A percentile compares a stretch with the other conserved stretches of the same genome.
Conservation (phyloP, 2,797 vertebrate genomes). For the Chelon auratus region DNA sequence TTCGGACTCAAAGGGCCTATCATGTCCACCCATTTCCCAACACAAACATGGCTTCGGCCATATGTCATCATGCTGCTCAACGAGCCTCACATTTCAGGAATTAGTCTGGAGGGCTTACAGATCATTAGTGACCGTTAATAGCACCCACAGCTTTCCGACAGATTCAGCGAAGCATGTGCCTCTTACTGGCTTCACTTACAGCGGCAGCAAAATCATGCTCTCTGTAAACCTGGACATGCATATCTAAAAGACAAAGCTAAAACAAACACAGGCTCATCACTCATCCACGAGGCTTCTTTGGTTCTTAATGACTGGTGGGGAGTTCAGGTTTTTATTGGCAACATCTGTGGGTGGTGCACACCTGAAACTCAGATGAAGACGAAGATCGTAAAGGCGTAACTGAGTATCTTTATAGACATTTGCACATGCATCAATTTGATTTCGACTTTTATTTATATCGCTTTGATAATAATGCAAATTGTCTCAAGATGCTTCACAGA, state of each 20-base stretch:
- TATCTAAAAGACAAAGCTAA: too few relatives aligned
- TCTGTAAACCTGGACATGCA: slow-evolving; percentile 8
- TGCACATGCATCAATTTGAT: background rate
- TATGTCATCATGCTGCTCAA: slow-evolving; percentile 46
- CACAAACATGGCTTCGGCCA: slow-evolving; percentile 46
- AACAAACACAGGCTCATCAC: too few relatives aligned
- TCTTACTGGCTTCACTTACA: slow-evolving; percentile 23
- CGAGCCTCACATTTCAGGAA: slow-evolving; percentile 34
- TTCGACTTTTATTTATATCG: too few relatives aligned
- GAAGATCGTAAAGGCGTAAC: too few relatives aligned
- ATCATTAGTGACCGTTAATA: slow-evolving; percentile 54
- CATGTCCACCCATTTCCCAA: slow-evolving; percentile 47
- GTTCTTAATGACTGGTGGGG: too few relatives aligned
- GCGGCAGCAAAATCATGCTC: slow-evolving; percentile 14
- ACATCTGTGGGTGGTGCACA: too few relatives aligned
- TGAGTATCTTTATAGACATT: too few relatives aligned
- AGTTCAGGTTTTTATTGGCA: too few relatives aligned
- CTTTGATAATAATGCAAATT: too few relatives aligned
- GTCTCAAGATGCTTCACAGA: too few relatives aligned
- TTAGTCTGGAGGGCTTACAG: slow-evolving; percentile 36
- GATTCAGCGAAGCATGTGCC: slow-evolving; percentile 47
- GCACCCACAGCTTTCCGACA: slow-evolving; percentile 48
- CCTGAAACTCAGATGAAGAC: too few relatives aligned
- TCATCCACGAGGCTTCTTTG: too few relatives aligned
- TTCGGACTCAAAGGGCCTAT: slow-evolving; percentile 45